Percentiles rank a stretch among this genome's conserved stretches.
Conservation (phyloP, 2,888 invertebrate species). For the Agrotis clavis region DNA sequence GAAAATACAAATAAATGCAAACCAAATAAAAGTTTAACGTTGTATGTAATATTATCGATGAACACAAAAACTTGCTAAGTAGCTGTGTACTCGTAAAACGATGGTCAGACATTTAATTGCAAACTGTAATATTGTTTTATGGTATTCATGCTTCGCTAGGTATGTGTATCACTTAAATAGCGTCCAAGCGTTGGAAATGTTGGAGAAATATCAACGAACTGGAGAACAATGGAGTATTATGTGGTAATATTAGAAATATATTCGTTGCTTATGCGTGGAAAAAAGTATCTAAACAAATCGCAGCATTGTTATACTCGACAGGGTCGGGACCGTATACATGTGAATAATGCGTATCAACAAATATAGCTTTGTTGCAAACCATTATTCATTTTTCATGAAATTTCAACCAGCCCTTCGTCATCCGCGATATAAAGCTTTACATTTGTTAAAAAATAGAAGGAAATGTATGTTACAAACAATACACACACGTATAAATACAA, state of each 20-base stretch:
- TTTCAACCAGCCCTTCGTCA: conserved; percentile 50
- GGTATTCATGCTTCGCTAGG: conserved; percentile 83
- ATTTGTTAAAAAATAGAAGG: conserved; percentile 5
- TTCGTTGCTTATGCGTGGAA: conserved; percentile 88
- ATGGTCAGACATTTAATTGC: conserved; percentile 78
- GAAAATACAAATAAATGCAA: neutral
- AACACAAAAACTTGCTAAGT: conserved; percentile 27
- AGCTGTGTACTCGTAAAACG: conserved; percentile 62
- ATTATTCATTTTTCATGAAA: conserved; percentile 63
- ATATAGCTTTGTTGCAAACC: conserved; percentile 58
- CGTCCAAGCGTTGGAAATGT: conserved; percentile 86
- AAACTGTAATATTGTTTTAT: conserved; percentile 80
- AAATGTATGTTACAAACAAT: neutral
- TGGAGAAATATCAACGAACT: conserved; percentile 88
- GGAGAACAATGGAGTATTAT: conserved; percentile 91
- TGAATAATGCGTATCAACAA: conserved; percentile 67
- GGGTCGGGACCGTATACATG: conserved; percentile 80
- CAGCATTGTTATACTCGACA: conserved; percentile 86
- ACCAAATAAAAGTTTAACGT: conserved; percentile 2
- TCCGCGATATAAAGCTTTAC: conserved; percentile 25
- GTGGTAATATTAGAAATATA: conserved; percentile 91
- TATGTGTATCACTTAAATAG: conserved; percentile 86
- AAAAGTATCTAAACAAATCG: conserved; percentile 90
- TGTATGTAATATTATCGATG: conserved; percentile 4
- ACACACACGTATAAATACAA: conserved; percentile 16